Base-by-base conservation (phyloP, 1,140 invertebrate genomes). In the Matsumurasca onukii region DNA sequence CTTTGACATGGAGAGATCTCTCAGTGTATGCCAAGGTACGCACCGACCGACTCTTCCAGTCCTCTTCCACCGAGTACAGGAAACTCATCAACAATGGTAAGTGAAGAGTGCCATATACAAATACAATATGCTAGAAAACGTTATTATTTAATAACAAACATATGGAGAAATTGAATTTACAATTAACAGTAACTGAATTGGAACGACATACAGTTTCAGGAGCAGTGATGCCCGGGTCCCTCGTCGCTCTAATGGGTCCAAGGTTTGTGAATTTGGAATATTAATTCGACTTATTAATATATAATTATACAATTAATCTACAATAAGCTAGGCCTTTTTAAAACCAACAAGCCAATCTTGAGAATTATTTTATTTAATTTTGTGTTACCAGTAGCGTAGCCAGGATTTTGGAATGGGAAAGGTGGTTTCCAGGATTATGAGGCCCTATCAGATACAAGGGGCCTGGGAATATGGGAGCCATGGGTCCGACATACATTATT, bases 211-310 rank as follows among this genome's bases (percentile, higher is more conserved):
- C 75, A 89, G 88, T 88, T 0, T 86, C 85, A 62, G 90, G 90
- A 25, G 91, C 84, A 69, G 90, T 93, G 0, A 88, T 88, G 76
- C 88, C 93, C 22, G 94, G 94, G 12, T 89, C 90, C 75, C 80
- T 98, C 67, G 86, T 94, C 69, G 95, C 94, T 1, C 84, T 98
- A 65, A 92, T 98, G 87, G 95, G 96, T 69, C 88, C 93, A 31
- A 96, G 89, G 89, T 91, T 82, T 82, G 75, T 76, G 68, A 66
- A 31, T 70, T 61, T 67, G 75, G 65, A 75, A n/a, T n/a, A n/a
- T n/a, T n/a, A n/a, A n/a, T n/a, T n/a, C n/a, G n/a, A n/a, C n/a
- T n/a, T n/a, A n/a, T n/a, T n/a, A n/a, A n/a, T n/a, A n/a, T n/a
- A n/a, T n/a, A n/a, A n/a, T n/a, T n/a, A n/a, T n/a, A n/a, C n/a